phyloP scores from a whole-genome alignment of 1,140 invertebrate species.

The Polypedilum pembai region DNA sequence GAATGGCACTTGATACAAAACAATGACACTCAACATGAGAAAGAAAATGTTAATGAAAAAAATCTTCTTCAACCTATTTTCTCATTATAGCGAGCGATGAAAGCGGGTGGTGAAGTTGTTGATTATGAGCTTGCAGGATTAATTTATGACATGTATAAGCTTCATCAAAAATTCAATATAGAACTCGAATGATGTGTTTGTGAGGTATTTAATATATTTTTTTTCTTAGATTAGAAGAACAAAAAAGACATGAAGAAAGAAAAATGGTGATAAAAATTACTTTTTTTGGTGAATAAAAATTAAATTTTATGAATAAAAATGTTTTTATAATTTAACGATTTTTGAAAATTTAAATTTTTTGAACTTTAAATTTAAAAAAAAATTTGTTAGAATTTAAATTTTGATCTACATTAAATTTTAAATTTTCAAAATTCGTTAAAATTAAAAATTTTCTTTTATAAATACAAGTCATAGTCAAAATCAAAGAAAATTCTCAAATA shows the following conservation, averaged over 20 bases:
- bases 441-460: too few relatives aligned
- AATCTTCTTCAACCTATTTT: too few relatives aligned
- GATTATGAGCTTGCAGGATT: slow-evolving; percentile 20
- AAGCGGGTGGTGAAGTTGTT: not conserved
- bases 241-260: not conserved
- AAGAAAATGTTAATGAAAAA: too few relatives aligned
- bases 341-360: too few relatives aligned
- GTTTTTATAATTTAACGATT: not conserved
- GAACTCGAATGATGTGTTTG: not conserved
- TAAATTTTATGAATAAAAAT: not conserved
- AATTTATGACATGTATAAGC: slow-evolving; percentile 20
- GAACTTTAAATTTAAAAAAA: too few relatives aligned
- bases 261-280: not conserved
- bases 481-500: too few relatives aligned
- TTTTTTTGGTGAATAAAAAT: not conserved
- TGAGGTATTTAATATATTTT: not conserved
- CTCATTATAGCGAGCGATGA: not conserved
- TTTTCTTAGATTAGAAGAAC: not conserved
- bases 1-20: too few relatives aligned
- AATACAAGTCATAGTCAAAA: too few relatives aligned
- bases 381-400: too few relatives aligned
- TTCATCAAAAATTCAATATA: not conserved
- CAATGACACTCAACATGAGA: too few relatives aligned
- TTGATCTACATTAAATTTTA: too few relatives aligned
- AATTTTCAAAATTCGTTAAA: too few relatives aligned